A percentile compares a stretch with the other conserved stretches of the same genome.
Conservation (phyloP, 2,113 vertebrate genomes). For the Lipotes vexillifer region DNA sequence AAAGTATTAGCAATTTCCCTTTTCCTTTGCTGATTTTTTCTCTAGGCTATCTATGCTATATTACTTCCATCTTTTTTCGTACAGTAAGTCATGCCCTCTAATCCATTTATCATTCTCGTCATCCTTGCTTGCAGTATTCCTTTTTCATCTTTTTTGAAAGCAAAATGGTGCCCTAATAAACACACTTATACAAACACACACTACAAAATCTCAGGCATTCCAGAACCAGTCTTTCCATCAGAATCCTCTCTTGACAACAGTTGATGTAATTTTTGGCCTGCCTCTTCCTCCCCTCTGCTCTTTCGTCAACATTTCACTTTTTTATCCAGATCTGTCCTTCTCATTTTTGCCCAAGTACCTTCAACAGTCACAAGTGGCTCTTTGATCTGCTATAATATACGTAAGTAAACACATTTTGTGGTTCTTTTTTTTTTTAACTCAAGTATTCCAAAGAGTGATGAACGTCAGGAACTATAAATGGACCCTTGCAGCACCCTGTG, state of each 20-base stretch:
- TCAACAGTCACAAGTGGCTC: not conserved
- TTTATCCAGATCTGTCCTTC: not conserved
- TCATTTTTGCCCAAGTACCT: not conserved
- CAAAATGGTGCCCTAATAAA: slow-evolving; percentile 46
- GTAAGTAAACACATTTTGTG: not conserved
- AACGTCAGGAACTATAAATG: not conserved
- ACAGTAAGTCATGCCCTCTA: slow-evolving; percentile 57
- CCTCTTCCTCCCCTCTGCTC: not conserved
- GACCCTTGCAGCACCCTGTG: not conserved
- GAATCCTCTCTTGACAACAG: not conserved
- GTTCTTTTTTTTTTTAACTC: not conserved
- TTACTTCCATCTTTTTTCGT: slow-evolving; percentile 52
- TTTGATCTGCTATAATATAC: not conserved
- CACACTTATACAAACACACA: not conserved
- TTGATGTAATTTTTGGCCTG: not conserved
- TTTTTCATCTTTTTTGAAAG: slow-evolving; percentile 32
- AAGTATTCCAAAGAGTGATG: not conserved
- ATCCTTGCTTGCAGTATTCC: slow-evolving; percentile 35
- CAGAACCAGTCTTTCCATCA: not conserved
- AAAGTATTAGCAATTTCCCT: slow-evolving; percentile 56
- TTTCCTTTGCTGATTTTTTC: slow-evolving; percentile 43
- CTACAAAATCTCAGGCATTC: not conserved
- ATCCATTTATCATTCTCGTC: slow-evolving; percentile 46
- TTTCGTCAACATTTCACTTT: not conserved
- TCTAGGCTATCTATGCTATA: slow-evolving; percentile 50